Conservation (phyloP, 37 sponge, comb jelly and placozoan genomes). For the Hormiphora californensis region DNA sequence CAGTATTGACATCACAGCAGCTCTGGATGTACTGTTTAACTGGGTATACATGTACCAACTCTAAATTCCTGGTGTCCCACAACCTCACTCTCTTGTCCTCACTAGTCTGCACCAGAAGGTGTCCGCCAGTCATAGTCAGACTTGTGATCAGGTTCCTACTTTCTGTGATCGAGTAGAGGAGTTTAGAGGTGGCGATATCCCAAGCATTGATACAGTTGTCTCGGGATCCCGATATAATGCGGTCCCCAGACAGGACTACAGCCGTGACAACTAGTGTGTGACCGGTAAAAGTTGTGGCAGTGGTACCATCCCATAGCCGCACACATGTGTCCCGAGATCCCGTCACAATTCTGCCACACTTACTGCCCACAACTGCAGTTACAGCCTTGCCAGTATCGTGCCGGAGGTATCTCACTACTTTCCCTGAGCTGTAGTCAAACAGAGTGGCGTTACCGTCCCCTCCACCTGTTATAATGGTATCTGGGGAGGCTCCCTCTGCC, state of each 20-base stretch:
- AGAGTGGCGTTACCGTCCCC: conserved; percentile 35
- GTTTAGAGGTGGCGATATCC: not conserved
- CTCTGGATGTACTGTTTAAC: conserved; percentile 36
- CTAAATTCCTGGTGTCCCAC: conserved; percentile 24
- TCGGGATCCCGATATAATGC: conserved; percentile 2
- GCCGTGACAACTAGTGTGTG: conserved; percentile 36
- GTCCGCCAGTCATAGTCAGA: not conserved
- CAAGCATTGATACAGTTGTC: conserved; percentile 46
- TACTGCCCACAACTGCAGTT: not conserved
- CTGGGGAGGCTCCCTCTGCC: not conserved
- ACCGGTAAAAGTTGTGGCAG: not conserved
- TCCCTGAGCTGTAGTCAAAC: conserved; percentile 48
- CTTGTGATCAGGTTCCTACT: conserved; percentile 45
- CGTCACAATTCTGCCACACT: not conserved
- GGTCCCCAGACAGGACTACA: not conserved
- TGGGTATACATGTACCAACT: conserved; percentile 2
- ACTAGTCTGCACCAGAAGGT: conserved; percentile 24
- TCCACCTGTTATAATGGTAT: conserved; percentile 18
- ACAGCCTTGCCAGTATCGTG: conserved; percentile 50
- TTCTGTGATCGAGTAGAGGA: not conserved
- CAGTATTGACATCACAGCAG: conserved; percentile 14
- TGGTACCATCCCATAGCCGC: not conserved
- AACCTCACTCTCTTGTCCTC: conserved; percentile 32
- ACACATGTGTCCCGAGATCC: conserved; percentile 33
- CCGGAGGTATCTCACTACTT: not conserved